phyloP scores from a whole-genome alignment of 1,140 invertebrate species.

The Maconellicoccus hirsutus region DNA sequence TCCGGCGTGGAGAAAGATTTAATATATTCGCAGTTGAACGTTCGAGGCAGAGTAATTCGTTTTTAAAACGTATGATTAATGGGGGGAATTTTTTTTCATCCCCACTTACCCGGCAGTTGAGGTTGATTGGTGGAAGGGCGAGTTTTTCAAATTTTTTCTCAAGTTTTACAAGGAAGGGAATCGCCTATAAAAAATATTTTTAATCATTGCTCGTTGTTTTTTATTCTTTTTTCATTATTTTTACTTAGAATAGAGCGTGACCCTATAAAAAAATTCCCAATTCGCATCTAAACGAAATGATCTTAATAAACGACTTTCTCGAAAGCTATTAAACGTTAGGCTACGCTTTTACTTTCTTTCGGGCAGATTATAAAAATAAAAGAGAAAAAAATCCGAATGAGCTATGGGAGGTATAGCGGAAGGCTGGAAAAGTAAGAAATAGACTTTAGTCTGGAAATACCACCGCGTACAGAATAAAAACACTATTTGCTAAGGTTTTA shows the following conservation, averaged over 20 bases:
- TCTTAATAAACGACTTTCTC: slow-evolving; percentile 21
- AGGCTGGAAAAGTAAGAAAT: neutral
- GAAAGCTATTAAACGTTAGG: slow-evolving; percentile 16
- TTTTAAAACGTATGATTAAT: neutral
- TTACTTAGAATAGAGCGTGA: neutral
- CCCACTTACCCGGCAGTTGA: neutral
- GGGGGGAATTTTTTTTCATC: neutral
- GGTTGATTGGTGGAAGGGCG: neutral
- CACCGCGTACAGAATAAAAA: slow-evolving; percentile 13
- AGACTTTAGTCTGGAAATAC: slow-evolving; percentile 13
- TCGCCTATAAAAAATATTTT: neutral
- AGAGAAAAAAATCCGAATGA: slow-evolving; percentile 5
- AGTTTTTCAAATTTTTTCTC: too few species aligned
- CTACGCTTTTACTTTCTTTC: slow-evolving; percentile 18
- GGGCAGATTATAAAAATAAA: slow-evolving; percentile 11
- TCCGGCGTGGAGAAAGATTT: neutral
- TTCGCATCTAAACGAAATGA: slow-evolving; percentile 17
- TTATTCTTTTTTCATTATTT: neutral
- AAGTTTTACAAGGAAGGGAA: too few species aligned
- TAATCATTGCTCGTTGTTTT: neutral
- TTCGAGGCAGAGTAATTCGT: neutral
- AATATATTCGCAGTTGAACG: neutral
- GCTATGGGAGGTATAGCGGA: neutral
- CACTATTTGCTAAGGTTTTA: slow-evolving; percentile 20
- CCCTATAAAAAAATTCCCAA: slow-evolving; percentile 22